A percentile compares a stretch with the other conserved stretches of the same genome.
phyloP scores from a whole-genome alignment of 2,888 invertebrate genomes.

The Nasonovia ribisnigri region DNA sequence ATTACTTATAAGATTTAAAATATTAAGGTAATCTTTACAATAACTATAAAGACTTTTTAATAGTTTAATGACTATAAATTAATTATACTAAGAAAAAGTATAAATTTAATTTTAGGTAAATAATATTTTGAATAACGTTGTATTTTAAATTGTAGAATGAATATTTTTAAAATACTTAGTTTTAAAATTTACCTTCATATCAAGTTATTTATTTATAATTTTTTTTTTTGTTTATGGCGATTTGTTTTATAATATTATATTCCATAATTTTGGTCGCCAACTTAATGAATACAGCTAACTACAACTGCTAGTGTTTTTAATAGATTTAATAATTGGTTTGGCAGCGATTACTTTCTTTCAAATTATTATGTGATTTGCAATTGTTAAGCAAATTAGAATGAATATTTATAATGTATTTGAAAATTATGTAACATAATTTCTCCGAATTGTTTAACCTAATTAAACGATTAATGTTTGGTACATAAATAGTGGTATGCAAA shows the following conservation, averaged over 20 bases:
- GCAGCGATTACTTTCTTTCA: constrained; percentile 42
- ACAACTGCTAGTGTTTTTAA: background rate
- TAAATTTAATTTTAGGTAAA: background rate
- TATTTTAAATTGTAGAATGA: background rate
- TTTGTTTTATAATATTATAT: background rate
- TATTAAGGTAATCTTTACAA: background rate
- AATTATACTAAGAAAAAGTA: background rate
- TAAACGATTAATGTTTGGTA: background rate
- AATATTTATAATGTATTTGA: constrained; percentile 38
- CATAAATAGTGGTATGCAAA: background rate
- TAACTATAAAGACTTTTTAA: too few relatives aligned
- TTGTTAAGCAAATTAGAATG: background rate
- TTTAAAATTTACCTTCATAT: constrained; percentile 8
- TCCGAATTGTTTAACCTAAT: constrained; percentile 9
- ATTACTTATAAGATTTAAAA: background rate
- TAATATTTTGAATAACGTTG: background rate
- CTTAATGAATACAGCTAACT: background rate
- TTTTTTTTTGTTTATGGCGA: background rate
- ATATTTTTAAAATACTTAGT: background rate
- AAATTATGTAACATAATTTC: background rate
- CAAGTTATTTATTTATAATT: background rate
- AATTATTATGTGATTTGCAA: constrained; percentile 6
- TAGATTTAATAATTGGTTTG: constrained; percentile 9
- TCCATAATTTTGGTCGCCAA: background rate
- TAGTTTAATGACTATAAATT: background rate